Evolutionary conservation across 2,888 invertebrate genomes (phyloP), one percentile per base, ranked within the genome.

Genomic region (Harpagoxenus sublaevis): DNA sequence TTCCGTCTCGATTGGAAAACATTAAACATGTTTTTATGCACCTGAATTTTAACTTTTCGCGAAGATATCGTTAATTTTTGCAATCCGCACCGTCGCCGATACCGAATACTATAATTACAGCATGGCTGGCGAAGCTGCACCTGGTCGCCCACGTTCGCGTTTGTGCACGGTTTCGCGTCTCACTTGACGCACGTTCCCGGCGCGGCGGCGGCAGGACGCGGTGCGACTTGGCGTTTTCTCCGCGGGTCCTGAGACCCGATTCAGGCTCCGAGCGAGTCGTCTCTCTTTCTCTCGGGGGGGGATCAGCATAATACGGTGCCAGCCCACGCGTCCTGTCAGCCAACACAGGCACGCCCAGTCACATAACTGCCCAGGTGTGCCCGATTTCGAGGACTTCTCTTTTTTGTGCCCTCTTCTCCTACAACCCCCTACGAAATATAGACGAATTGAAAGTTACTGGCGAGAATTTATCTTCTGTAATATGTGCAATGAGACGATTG

Each of bases 331-430:
- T 87, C 89, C 87, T 87, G 86, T 87, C 90, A 85, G 65, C 89
- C 88, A 90, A 88, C 89, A 70, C 86, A 88, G 91, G 89, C 90
- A 92, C 92, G 92, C 92, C 92, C 92, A 89, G 82, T 86, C 89
- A 84, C 90, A 91, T 92, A 90, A 90, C 90, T 84, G 85, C 75
- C 93, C 93, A 93, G 93, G 93, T 93, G 93, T 92, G 92, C 89
- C 89, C 60, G 89, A 89, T 91, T 92, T 92, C 86, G 90, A 81
- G 74, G 77, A 91, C 88, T 90, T 92, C 89, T 91, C 87, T 39
- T n/a, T n/a, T n/a, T n/a, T 39, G 53, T 48, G 66, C 35, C 48
- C 48, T 65, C 15, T 42, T 65, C 45, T 42, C 23, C 42, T 48
- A 4, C 45, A 45, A 28, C 31, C 48, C 48, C 66, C 5, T n/a